Evolutionary conservation across 1,140 invertebrate genomes (phyloP), one percentile per base, ranked within the genome.

Genomic region (Macrobrachium nipponense): DNA sequence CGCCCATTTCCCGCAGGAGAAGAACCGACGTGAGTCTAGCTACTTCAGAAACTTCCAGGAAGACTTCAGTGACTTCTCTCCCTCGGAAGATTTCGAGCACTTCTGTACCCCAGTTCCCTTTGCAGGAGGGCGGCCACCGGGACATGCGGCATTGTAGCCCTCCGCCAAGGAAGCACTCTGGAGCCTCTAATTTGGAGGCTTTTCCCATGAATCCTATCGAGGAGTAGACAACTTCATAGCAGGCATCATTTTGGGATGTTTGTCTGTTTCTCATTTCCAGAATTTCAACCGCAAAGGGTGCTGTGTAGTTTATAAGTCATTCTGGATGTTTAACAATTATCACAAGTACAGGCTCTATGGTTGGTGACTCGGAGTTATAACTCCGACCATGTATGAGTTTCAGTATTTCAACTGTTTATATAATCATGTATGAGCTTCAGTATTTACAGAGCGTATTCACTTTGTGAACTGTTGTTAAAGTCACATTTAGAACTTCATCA

Each of bases 61-160:
- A 82, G 18, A 82, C 81, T 15, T 82, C 81, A 5, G 44, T 82
- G 12, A 82, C 81, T n/a, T 82, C 81, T 4, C 68, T 82, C n/a
- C 81, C 81, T n/a, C 81, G 81, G 10, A 82, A 82, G 58, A 58
- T 82, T 27, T 82, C 81, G 12, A 70, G 10, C 12, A 43, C 68
- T 70, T 70, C 68, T 17, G 27, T 23, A 5, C 20, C 66, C 27
- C 20, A 23, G 14, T 27, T 68, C n/a, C n/a, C 66, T 12, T 12
- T 27, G 20, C 27, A 20, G 27, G 27, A 68, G 20, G n/a, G 20
- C 66, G 36, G 36, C 7, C 23, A n/a, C 10, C 14, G n/a, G 68
- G 20, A n/a, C 11, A 12, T 27, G 11, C 4, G 68, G 27, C 10
- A 15, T 14, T 27, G 23, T 8, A 43, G 36, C 8, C 68, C 68